These are phyloP conservation scores for Agonopterix heracliana DNA, from an alignment of 2,888 invertebrate genomes.

Conservation along the genomic window DNA sequence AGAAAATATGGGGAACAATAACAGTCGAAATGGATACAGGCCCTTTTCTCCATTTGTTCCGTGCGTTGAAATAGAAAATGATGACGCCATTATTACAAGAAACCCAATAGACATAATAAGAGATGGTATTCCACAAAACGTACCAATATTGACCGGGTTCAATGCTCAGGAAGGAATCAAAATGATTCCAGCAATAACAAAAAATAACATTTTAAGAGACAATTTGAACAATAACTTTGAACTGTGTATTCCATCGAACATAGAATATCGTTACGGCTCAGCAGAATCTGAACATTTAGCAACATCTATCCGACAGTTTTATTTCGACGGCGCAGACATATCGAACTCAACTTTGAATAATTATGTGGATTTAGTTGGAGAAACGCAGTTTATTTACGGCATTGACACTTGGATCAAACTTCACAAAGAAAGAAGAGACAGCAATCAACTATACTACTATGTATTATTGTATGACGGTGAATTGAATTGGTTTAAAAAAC, in stretches of 20 bases:
- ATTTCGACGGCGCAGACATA: slow-evolving; percentile 21
- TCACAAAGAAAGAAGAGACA: slow-evolving; percentile 12
- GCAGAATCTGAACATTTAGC: slow-evolving; percentile 18
- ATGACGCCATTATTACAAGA: slow-evolving; percentile 36
- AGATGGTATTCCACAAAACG: slow-evolving; percentile 35
- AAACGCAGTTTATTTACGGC: slow-evolving; percentile 16
- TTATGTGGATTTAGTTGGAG: slow-evolving; percentile 17
- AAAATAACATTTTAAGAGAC: slow-evolving; percentile 11
- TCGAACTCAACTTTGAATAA: slow-evolving; percentile 14
- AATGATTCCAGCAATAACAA: slow-evolving; percentile 14
- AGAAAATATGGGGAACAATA: slow-evolving; percentile 14
- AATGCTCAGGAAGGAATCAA: slow-evolving; percentile 44
- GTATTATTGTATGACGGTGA: slow-evolving; percentile 19
- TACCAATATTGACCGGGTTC: slow-evolving; percentile 47
- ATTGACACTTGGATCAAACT: slow-evolving; percentile 18
- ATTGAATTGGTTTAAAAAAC: slow-evolving; percentile 16
- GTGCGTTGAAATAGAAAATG: slow-evolving; percentile 37
- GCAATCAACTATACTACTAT: slow-evolving; percentile 17
- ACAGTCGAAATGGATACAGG: slow-evolving; percentile 18
- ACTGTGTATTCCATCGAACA: slow-evolving; percentile 27
- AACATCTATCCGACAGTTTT: slow-evolving; percentile 22
- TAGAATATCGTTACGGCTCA: slow-evolving; percentile 25
- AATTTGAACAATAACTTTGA: slow-evolving; percentile 23
- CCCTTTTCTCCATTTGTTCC: slow-evolving; percentile 37
- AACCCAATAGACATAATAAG: slow-evolving; percentile 35